These are phyloP conservation scores for Arremon brunneinucha DNA, from an alignment of 2,797 vertebrate species.

Conservation along the genomic window DNA sequence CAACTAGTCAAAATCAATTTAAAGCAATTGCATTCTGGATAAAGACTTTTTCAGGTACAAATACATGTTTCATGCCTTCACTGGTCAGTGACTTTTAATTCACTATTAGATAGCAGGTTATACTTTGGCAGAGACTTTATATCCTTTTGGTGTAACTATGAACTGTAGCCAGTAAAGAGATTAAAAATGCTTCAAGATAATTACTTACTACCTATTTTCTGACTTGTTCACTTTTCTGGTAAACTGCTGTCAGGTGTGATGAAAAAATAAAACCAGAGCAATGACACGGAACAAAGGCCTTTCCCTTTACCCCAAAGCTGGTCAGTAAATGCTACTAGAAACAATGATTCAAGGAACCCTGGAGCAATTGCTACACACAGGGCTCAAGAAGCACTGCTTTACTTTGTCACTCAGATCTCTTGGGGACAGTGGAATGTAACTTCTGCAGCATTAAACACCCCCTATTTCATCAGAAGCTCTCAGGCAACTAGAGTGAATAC, in stretches of 20 bases:
- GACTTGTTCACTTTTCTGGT: neutral
- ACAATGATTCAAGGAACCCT: neutral
- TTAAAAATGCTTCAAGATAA: neutral
- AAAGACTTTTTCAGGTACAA: neutral
- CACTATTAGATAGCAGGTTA: neutral
- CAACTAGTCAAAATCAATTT: neutral
- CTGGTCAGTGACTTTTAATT: neutral
- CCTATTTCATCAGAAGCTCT: neutral
- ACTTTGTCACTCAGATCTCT: neutral
- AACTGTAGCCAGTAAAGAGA: neutral
- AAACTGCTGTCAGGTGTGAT: neutral
- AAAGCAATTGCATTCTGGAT: neutral
- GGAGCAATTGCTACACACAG: rapidly evolving
- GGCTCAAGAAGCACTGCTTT: rapidly evolving
- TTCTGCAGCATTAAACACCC: neutral
- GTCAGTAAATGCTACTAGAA: neutral
- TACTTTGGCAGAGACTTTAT: neutral
- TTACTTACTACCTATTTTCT: neutral
- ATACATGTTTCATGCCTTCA: neutral
- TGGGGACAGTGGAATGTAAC: neutral
- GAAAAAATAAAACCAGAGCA: neutral
- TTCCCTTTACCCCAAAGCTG: neutral
- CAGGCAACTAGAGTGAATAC: neutral
- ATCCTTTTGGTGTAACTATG: neutral
- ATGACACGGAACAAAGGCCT: neutral